Conservation (phyloP, 1,140 invertebrate species). For the Ceratosolen fusciceps region DNA sequence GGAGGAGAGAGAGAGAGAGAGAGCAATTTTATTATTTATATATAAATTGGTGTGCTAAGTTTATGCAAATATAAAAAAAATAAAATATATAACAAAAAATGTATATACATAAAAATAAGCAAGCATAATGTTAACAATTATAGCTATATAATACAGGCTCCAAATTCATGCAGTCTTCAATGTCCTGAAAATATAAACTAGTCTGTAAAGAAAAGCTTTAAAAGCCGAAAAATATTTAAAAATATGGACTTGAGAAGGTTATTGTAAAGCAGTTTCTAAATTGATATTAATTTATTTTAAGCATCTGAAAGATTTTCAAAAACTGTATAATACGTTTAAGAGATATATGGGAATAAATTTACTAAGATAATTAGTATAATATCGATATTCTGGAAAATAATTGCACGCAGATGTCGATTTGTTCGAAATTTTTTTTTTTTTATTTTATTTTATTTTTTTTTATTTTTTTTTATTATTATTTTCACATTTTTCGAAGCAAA, state of each 20-base stretch:
- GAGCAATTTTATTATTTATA: slow-evolving; percentile 46
- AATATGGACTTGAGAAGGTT: not conserved
- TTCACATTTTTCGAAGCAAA: slow-evolving; percentile 45
- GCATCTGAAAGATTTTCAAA: not conserved
- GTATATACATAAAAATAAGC: slow-evolving; percentile 45
- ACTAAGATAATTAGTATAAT: slow-evolving; percentile 7
- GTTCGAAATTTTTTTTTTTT: slow-evolving; percentile 46
- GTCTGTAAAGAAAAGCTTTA: slow-evolving; percentile 56
- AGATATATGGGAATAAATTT: slow-evolving; percentile 18
- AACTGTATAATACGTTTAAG: not conserved
- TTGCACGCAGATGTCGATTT: slow-evolving; percentile 31
- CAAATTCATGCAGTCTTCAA: slow-evolving; percentile 49
- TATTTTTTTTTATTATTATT: too few species aligned
- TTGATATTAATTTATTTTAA: slow-evolving; percentile 13
- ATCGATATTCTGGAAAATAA: slow-evolving; percentile 65
- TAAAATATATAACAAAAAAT: slow-evolving; percentile 46
- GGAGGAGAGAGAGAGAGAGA: slow-evolving; percentile 29
- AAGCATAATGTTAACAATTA: slow-evolving; percentile 40
- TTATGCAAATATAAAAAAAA: slow-evolving; percentile 40
- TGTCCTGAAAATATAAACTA: slow-evolving; percentile 52
- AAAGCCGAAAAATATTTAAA: slow-evolving; percentile 48
- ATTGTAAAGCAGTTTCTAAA: slow-evolving; percentile 34
- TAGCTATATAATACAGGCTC: slow-evolving; percentile 43
- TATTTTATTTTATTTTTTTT: too few species aligned
- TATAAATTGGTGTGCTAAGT: slow-evolving; percentile 40